Base-by-base conservation (phyloP, 2,113 vertebrate species). In the Ammospiza caudacuta region DNA sequence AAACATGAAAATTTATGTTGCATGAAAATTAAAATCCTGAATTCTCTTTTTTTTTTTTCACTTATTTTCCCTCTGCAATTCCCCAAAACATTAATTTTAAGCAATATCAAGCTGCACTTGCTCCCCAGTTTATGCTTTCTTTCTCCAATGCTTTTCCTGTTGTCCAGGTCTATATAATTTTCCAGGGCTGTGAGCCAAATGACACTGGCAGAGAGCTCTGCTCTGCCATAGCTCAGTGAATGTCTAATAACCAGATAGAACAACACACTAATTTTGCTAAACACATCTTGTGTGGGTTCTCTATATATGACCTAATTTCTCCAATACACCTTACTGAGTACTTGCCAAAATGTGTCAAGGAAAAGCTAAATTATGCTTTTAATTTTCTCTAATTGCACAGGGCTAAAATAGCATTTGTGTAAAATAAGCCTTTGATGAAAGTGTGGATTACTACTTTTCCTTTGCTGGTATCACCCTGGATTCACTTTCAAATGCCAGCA, bases 131-230 rank as follows among this genome's bases (percentile, higher is more conserved):
- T 75, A 14, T 20, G 66, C 25, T 83, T 93, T 83, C 25, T 37
- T 91, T 92, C 83, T 91, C 11, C 0, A 4, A 47, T 58, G 35
- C 9, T 93, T 67, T 95, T 95, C 62, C 43, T 90, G 16, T 80
- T 89, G 55, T 58, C 57, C 77, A 67, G 28, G 41, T 89, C 85
- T 96, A 28, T 77, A 87, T 35, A 37, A 83, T 87, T 91, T 86
- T 78, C 63, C 66, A 94, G 21, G 46, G 22, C 49, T 74, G 23
- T 57, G 67, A 81, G 51, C 57, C 92, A 96, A 75, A 89, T 87
- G 77, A 92, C 33, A 75, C 64, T 89, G 94, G 54, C 73, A 91
- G 62, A 69, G 59, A 67, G 25, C 12, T 94, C 35, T 87, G 17
- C 61, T 96, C 95, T 92, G 29, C 33, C 14, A 21, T 39, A 24